Evolutionary conservation across 2,888 invertebrate genomes (phyloP), one percentile per base, ranked within the genome.

Genomic region (Drosophila gaucha): DNA sequence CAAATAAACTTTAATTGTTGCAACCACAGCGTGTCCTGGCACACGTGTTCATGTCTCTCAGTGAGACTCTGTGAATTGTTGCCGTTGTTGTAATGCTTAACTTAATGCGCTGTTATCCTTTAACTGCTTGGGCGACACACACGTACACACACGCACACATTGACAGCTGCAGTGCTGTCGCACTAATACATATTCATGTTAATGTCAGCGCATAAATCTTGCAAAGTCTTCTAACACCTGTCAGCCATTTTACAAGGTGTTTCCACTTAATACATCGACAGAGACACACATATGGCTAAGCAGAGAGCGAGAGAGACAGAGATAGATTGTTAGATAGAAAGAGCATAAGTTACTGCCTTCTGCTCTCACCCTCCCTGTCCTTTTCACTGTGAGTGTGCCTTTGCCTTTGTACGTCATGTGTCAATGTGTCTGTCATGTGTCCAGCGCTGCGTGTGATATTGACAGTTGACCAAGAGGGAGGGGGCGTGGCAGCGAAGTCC

Each of bases 1-100:
- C 80, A 86, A 89, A 86, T 86, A 86, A 89, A 89, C 73, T 86
- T 87, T 86, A 86, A 86, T 86, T 86, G 86, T 89, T 87, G 77
- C 88, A 86, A 80, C 83, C 86, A 74, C 71, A 78, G 73, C 70
- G 68, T 80, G 86, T 84, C 80, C 88, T 80, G 64, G 69, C 74
- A 60, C 60, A 60, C 67, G 69, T 88, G 76, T 86, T 63, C 50
- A 62, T 84, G 56, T 71, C 55, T 54, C 28, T 54, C 28, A 39
- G 41, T 41, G 41, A 20, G 43, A 60, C 56, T 16, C 54, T 55
- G 62, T 62, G 57, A 76, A 56, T 69, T 67, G 76, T 70, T 76
- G 80, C 36, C 73, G 69, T 74, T 73, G 78, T 73, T 64, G 75
- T 85, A 87, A 80, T 87, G 85, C 85, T 87, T 78, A 84, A 78